Evolutionary conservation across 2,113 vertebrate genomes (phyloP).

Genomic region (Pygoscelis antarcticus): DNA sequence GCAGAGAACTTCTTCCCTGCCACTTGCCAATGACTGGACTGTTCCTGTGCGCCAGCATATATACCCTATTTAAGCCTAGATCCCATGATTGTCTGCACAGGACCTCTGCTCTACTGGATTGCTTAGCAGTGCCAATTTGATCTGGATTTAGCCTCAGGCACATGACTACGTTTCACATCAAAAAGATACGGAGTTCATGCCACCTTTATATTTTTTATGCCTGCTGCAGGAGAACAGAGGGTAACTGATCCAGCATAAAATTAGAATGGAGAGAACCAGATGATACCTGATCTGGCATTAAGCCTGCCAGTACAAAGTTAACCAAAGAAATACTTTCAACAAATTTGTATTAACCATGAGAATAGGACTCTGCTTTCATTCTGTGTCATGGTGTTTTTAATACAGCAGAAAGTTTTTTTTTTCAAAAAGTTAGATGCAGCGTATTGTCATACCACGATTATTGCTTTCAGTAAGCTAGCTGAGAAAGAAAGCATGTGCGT

Average conservation of each 20-base stretch:
- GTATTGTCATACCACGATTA: not conserved
- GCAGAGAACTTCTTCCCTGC: not conserved
- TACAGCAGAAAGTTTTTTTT: not conserved
- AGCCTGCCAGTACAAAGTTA: conserved; percentile 36
- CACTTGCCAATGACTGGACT: not conserved
- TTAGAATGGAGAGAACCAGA: conserved; percentile 60
- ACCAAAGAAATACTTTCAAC: not conserved
- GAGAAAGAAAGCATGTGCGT: not conserved
- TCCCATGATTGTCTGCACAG: not conserved
- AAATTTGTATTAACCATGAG: not conserved
- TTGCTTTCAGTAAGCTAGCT: not conserved
- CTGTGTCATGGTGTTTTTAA: not conserved
- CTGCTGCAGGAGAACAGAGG: conserved; percentile 40
- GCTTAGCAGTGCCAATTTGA: not conserved
- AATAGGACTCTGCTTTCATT: not conserved
- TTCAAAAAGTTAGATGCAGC: not conserved
- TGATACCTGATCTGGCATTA: conserved; percentile 57
- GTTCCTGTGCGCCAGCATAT: rapidly evolving
- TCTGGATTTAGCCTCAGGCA: not conserved
- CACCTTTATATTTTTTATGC: conserved; percentile 18
- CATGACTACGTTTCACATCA: not conserved
- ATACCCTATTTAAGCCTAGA: not conserved
- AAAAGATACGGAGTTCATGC: not conserved
- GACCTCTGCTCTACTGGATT: not conserved
- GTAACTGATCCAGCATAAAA: conserved; percentile 59